Conservation (phyloP, 2,888 invertebrate species). For the Galerucella pusilla region DNA sequence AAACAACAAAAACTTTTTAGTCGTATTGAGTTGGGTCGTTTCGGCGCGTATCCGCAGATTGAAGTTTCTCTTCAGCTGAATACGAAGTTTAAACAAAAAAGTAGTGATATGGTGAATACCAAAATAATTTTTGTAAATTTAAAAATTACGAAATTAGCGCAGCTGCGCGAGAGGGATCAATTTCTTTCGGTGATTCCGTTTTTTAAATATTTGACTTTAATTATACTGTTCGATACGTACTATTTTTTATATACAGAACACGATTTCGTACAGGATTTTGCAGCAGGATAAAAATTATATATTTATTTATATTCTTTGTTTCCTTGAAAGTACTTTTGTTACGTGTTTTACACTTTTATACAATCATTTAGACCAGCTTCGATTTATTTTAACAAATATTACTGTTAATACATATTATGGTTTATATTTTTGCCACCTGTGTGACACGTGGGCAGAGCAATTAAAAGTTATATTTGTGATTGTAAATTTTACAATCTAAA, state of each 20-base stretch:
- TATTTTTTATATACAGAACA: neutral
- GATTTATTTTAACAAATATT: no score
- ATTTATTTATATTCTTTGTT: no score
- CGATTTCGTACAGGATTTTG: neutral
- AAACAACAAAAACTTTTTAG: neutral
- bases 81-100: slow-evolving; percentile 27
- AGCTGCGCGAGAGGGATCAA: slow-evolving; percentile 25
- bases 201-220: no score
- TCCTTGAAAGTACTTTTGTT: no score
- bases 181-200: neutral
- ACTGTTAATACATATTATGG: no score
- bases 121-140: slow-evolving; percentile 55
- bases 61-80: slow-evolving; percentile 42
- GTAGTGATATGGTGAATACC: slow-evolving; percentile 59
- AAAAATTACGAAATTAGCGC: slow-evolving; percentile 20
- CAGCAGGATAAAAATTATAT: neutral
- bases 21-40: neutral
- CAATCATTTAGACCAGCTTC: no score
- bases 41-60: neutral
- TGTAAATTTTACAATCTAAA: neutral
- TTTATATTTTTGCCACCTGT: no score
- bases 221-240: no score
- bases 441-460: no score
- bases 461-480: no score
- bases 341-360: no score